phyloP scores from a whole-genome alignment of 2,888 invertebrate species.

The Phortica okadai region DNA sequence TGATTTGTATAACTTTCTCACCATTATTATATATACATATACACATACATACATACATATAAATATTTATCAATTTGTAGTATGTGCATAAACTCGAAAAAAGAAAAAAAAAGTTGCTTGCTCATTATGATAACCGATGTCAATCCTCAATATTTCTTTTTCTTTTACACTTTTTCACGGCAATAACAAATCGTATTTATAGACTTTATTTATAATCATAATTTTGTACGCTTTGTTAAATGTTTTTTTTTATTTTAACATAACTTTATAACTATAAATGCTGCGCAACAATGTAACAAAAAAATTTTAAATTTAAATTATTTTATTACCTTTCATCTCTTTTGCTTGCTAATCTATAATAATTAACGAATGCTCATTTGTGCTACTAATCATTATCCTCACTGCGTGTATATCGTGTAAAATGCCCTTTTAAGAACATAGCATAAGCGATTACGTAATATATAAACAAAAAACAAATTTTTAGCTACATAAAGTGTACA shows the following conservation, averaged over 20 bases:
- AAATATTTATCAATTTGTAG: too few species aligned
- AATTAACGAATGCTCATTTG: neutral
- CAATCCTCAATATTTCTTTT: too few species aligned
- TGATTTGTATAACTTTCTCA: neutral
- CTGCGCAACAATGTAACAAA: neutral
- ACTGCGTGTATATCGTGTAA: conserved; percentile 14
- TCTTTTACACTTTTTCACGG: too few species aligned
- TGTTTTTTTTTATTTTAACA: too few species aligned
- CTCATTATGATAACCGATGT: too few species aligned
- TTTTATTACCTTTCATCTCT: neutral
- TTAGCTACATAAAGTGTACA: neutral
- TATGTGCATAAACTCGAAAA: too few species aligned
- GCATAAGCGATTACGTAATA: neutral
- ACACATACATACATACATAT: neutral
- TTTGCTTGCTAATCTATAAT: neutral
- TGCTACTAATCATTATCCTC: conserved; percentile 17
- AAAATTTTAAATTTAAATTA: neutral
- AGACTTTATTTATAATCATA: too few species aligned
- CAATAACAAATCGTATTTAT: too few species aligned
- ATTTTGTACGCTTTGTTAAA: too few species aligned
- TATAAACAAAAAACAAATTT: neutral
- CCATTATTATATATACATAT: neutral
- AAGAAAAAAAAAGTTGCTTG: too few species aligned
- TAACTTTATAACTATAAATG: neutral
- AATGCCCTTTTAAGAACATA: conserved; percentile 5